Evolutionary conservation across 2,797 vertebrate genomes (phyloP), one percentile per base, ranked within the genome.

Genomic region (Sebastes diaconus): DNA sequence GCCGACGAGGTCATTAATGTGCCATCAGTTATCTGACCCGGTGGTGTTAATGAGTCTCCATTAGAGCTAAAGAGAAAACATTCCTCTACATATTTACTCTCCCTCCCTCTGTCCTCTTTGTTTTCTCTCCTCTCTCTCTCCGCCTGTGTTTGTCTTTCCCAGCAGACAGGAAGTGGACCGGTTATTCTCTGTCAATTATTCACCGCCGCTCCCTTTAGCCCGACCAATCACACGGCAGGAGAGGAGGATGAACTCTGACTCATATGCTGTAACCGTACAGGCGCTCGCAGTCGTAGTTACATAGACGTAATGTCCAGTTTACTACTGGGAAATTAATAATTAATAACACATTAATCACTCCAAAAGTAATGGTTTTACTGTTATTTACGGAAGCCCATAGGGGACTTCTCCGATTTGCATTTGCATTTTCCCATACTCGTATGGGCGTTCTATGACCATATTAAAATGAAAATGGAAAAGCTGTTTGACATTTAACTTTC

Each of bases 121-220:
- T 73, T 73, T 78, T 57, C 84, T 42, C 67, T 75, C 65, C 65
- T 1, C 7, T 57, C 52, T 58, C 60, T 32, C 55, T 65, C 50
- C 1, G 29, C 8, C 75, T 42, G 24, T 92, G 88, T 92, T 93
- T 94, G 87, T 85, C 79, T 93, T 93, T 93, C 92, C 92, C 92
- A 94, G 85, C 83, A 63, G 85, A 84, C 82, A 88, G 87, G 87
- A 92, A 93, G 86, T 85, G 60, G 63, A 84, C 68, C 9, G 8
- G 24, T 73, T 50, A 65, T 29, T 67, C 34, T 32, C 68, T 24
- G 86, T 88, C 84, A 81, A 22, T 87, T 86, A 90, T 83, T 88
- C 42, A 65, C 81, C 3, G 24, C 67, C 77, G 63, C 77, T 83
- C 68, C 72, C 27, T 79, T 46, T 0, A 58, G 39, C 32, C n/a